Conservation (phyloP, 2,113 vertebrate genomes). For the Macrotus californicus region DNA sequence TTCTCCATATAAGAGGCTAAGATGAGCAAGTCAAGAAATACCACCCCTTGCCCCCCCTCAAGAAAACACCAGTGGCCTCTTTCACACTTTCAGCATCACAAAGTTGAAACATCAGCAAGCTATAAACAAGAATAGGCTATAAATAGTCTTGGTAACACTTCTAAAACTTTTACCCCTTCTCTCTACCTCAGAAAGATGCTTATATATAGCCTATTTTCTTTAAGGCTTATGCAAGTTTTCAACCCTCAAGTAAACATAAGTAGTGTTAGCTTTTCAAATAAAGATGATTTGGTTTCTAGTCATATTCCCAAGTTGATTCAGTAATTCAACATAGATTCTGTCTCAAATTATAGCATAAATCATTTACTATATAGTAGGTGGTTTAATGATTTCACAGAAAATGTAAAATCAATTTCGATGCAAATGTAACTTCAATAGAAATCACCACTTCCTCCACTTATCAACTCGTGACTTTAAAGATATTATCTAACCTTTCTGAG, state of each 20-base stretch:
- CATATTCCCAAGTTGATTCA: constrained; percentile 69
- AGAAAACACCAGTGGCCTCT: not conserved
- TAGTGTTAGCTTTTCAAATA: constrained; percentile 68
- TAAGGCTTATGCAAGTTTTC: constrained; percentile 24
- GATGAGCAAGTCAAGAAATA: not conserved
- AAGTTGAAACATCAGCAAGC: not conserved
- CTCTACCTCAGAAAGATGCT: not conserved
- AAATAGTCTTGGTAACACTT: not conserved
- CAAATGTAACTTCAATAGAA: constrained; percentile 70
- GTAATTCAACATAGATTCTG: constrained; percentile 69
- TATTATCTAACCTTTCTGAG: constrained; percentile 56
- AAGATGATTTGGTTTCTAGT: constrained; percentile 72
- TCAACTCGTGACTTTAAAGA: constrained; percentile 52
- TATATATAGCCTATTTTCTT: constrained; percentile 19
- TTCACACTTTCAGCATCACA: not conserved
- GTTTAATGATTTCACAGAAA: constrained; percentile 74
- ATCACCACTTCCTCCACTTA: constrained; percentile 56
- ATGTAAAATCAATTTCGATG: constrained; percentile 74
- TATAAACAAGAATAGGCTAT: not conserved
- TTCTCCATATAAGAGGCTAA: not conserved
- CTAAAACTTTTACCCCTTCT: not conserved
- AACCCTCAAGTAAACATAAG: constrained; percentile 59
- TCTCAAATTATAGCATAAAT: constrained; percentile 73
- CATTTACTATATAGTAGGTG: constrained; percentile 72
- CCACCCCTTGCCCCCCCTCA: too few species aligned